These are phyloP conservation scores for Aethes cnicana DNA, from an alignment of 2,888 invertebrate species.

Conservation along the genomic window DNA sequence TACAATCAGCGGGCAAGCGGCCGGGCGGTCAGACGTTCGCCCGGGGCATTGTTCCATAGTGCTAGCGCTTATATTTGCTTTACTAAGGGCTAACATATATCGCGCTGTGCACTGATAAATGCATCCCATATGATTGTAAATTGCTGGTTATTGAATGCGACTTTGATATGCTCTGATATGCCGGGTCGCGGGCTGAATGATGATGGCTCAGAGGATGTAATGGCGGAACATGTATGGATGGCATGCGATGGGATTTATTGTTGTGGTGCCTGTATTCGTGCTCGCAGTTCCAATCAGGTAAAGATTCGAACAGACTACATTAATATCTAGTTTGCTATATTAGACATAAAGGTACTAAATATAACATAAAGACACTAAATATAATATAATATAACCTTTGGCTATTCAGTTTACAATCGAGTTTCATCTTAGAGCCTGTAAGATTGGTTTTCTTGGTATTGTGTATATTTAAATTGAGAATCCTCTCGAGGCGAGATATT, in stretches of 20 bases:
- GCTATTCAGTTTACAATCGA: too few relatives aligned
- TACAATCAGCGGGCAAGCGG: slow-evolving; percentile 73
- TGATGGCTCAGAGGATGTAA: slow-evolving; percentile 35
- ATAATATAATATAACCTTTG: too few relatives aligned
- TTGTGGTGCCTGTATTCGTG: too few relatives aligned
- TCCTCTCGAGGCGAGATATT: too few relatives aligned
- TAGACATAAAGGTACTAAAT: too few relatives aligned
- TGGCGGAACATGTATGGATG: slow-evolving; percentile 21
- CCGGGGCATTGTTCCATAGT: slow-evolving; percentile 64
- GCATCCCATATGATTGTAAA: slow-evolving; percentile 58
- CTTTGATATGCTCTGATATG: slow-evolving; percentile 39
- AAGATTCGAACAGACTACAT: slow-evolving; percentile 1
- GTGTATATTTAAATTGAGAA: too few relatives aligned
- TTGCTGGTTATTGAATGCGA: slow-evolving; percentile 54
- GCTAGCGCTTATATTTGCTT: slow-evolving; percentile 53
- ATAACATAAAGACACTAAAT: too few relatives aligned
- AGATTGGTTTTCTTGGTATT: too few relatives aligned
- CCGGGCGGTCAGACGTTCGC: slow-evolving; percentile 57
- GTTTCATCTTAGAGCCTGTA: too few relatives aligned
- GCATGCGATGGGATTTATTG: slow-evolving; percentile 15
- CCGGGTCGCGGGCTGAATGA: slow-evolving; percentile 35
- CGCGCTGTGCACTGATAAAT: slow-evolving; percentile 51
- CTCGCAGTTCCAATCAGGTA: too few relatives aligned
- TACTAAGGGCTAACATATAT: slow-evolving; percentile 39
- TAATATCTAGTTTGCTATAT: neutral